Conservation (phyloP, 64 coral and sea anemone species). For the Pachyseris speciosa region DNA sequence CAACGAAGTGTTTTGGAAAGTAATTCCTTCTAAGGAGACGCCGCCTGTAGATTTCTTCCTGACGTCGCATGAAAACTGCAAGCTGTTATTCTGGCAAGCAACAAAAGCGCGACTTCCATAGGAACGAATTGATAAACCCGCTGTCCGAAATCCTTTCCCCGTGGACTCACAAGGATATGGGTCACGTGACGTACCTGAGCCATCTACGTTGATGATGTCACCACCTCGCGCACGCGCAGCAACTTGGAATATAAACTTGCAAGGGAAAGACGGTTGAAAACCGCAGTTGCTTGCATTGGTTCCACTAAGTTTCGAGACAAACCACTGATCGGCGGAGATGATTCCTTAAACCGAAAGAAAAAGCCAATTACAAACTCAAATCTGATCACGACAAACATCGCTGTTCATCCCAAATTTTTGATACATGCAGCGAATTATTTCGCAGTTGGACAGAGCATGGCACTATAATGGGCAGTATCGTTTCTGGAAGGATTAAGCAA, state of each 20-base stretch:
- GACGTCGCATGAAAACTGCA: background rate
- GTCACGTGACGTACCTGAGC: slow-evolving; percentile 5
- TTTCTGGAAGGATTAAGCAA: too few relatives aligned
- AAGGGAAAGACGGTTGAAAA: background rate
- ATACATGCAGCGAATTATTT: too few relatives aligned
- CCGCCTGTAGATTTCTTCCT: background rate
- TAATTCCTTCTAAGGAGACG: slow-evolving; percentile 15
- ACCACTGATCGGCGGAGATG: background rate
- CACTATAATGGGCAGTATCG: too few relatives aligned
- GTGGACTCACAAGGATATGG: slow-evolving; percentile 25
- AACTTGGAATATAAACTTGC: background rate
- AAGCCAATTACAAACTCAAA: background rate
- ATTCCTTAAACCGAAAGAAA: background rate
- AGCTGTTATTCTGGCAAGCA: background rate
- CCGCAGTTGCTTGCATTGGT: background rate
- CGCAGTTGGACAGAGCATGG: too few relatives aligned
- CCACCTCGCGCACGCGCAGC: background rate
- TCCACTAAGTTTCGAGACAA: slow-evolving; percentile 20
- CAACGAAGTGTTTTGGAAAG: slow-evolving; percentile 9
- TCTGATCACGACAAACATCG: too few relatives aligned
- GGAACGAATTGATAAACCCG: background rate
- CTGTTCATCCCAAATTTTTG: too few relatives aligned
- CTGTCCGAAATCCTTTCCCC: too few relatives aligned
- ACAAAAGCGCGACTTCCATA: background rate
- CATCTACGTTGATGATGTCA: slow-evolving; percentile 49